Evolutionary conservation across 2,888 invertebrate genomes (phyloP), one percentile per base, ranked within the genome.

Genomic region (Caenorhabditis panamensis): DNA sequence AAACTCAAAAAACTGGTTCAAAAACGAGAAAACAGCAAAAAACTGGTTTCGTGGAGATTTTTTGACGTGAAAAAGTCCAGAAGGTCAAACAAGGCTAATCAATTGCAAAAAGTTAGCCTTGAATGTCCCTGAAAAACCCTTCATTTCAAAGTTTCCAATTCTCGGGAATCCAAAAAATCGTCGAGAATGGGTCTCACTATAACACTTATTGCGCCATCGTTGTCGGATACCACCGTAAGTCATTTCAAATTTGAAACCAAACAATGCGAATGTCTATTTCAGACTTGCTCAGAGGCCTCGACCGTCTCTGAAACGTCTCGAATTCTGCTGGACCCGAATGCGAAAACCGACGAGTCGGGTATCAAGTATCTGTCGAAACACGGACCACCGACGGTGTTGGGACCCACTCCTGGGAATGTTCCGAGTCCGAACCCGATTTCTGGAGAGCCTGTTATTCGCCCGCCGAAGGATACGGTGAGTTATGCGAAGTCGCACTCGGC

Each of bases 351-450:
- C 22, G 41, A 26, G 6, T 51, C n/a, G 18, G 24, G 18, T 2
- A 26, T 54, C 24, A 37, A 54, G 20, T 54, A 26, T 28, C 26
- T 37, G 41, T 18, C 18, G 47, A 62, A 47, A n/a, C 6, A 28
- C 24, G 47, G 47, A 18, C 31, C 31, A 28, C 62, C 56, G 31
- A 56, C 56, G 4, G 58, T 63, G 22, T 49, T 72, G 24, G 72
- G 72, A 20, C 72, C 72, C 13, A 37, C 72, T 28, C 72, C 72
- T 18, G 72, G 72, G 11, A 63, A 63, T 26, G 58, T 36, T 26
- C 63, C 72, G 20, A 18, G 44, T 47, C 56, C 56, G 18, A 71
- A 71, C 49, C 69, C 69, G 31, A 20, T 71, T 8, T 5, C 13
- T 9, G 69, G 69, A 1, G 69, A 37, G 37, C 69, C 69, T 1